Evolutionary conservation across 2,888 invertebrate genomes (phyloP).

Genomic region (Epinotia brunnichana): DNA sequence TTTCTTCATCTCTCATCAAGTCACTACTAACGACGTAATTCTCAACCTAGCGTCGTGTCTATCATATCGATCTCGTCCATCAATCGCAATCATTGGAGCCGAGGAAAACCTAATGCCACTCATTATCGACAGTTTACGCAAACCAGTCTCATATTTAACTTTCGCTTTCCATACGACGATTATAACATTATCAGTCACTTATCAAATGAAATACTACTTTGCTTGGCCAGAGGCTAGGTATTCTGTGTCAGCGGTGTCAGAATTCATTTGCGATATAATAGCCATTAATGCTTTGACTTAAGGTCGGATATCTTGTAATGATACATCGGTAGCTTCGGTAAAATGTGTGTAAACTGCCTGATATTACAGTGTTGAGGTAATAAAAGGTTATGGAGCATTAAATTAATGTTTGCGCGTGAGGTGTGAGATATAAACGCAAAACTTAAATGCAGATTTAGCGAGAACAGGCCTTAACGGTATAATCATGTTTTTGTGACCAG

Average conservation of each 20-base stretch:
- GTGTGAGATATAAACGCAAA: conserved; percentile 23
- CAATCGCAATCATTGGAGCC: conserved; percentile 47
- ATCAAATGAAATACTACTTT: conserved; percentile 56
- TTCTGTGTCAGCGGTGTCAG: conserved; percentile 4
- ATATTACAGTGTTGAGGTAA: conserved; percentile 30
- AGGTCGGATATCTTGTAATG: neutral
- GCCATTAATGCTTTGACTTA: neutral
- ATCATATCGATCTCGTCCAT: conserved; percentile 28
- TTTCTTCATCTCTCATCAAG: neutral
- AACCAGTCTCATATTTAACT: conserved; percentile 48
- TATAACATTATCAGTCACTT: conserved; percentile 58
- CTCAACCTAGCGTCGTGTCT: conserved; percentile 7
- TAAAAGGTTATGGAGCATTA: conserved; percentile 26
- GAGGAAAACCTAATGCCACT: conserved; percentile 54
- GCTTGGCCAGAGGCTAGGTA: conserved; percentile 16
- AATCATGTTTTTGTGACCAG: conserved; percentile 8
- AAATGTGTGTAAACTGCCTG: conserved; percentile 22
- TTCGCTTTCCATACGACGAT: conserved; percentile 54
- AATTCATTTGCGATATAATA: neutral
- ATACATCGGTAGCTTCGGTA: conserved; percentile 9
- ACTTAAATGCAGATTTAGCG: conserved; percentile 13
- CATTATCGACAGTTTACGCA: conserved; percentile 52
- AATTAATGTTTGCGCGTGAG: conserved; percentile 32
- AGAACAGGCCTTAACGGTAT: conserved; percentile 2
- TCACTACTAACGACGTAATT: conserved; percentile 6